These are phyloP conservation scores for Sycobia sp. DNA, from an alignment of 1,140 invertebrate species.

Conservation along the genomic window DNA sequence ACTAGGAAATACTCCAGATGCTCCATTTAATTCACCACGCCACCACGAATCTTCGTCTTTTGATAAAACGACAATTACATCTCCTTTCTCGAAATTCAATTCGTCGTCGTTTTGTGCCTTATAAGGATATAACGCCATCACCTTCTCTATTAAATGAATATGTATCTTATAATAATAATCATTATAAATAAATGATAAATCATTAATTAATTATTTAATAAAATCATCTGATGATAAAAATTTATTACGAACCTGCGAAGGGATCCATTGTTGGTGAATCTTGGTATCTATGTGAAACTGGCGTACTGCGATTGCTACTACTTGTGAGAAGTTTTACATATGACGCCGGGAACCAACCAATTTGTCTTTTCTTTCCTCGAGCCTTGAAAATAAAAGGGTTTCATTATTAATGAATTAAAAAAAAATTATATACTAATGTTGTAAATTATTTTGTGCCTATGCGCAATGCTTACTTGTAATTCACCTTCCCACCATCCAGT, in stretches of 20 bases:
- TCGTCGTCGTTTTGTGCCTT: constrained; percentile 93
- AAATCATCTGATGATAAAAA: no score
- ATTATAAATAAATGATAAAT: no score
- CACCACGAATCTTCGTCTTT: constrained; percentile 96
- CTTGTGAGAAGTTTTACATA: constrained; percentile 87
- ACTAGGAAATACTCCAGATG: constrained; percentile 87
- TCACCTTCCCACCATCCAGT: constrained; percentile 99
- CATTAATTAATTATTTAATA: no score
- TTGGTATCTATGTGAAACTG: constrained; percentile 70
- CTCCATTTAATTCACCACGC: constrained; percentile 89
- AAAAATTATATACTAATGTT: background rate
- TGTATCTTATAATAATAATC: no score
- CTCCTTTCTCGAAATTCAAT: constrained; percentile 90
- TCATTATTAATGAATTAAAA: background rate
- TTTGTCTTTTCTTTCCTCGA: constrained; percentile 91
- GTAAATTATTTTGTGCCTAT: no score
- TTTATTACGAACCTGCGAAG: constrained; percentile 56
- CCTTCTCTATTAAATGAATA: constrained; percentile 73
- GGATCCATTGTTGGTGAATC: constrained; percentile 59
- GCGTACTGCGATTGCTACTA: constrained; percentile 74
- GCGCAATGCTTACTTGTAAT: constrained; percentile 76
- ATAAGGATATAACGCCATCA: constrained; percentile 92
- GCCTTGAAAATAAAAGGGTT: constrained; percentile 62
- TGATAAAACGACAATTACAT: constrained; percentile 88
- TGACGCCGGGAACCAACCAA: constrained; percentile 97